A percentile compares a stretch with the other conserved stretches of the same genome.
Conservation (phyloP, 1,140 invertebrate species). For the Dryas iulia region DNA sequence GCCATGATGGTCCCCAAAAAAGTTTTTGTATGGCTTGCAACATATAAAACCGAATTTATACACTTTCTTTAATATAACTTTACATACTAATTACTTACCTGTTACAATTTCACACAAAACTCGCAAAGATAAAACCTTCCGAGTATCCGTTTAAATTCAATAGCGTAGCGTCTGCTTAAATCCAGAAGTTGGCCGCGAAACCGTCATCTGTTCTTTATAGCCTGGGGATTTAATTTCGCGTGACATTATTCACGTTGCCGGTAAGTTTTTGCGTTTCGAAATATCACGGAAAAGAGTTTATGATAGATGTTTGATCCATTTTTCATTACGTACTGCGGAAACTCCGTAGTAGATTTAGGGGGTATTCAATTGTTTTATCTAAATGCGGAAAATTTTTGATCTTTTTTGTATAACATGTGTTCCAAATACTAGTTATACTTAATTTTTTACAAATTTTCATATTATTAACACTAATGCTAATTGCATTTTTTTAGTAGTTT, state of each 20-base stretch:
- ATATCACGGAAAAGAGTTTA: slow-evolving; percentile 58
- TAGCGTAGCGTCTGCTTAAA: slow-evolving; percentile 16
- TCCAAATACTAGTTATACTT: no score
- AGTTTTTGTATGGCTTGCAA: no score
- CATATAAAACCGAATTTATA: no score
- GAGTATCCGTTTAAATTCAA: slow-evolving; percentile 23
- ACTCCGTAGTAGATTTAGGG: slow-evolving; percentile 10
- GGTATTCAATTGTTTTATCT: background rate
- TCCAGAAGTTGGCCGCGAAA: slow-evolving; percentile 40
- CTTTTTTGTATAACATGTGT: background rate
- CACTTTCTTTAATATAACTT: no score
- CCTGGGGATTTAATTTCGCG: slow-evolving; percentile 62
- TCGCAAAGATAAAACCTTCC: background rate
- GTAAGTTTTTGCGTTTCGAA: slow-evolving; percentile 60
- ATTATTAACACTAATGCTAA: no score
- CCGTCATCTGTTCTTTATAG: slow-evolving; percentile 71
- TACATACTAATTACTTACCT: no score
- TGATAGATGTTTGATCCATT: slow-evolving; percentile 68
- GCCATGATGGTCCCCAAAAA: no score
- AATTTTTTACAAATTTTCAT: no score
- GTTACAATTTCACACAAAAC: no score
- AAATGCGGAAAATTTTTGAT: background rate
- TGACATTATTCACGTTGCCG: slow-evolving; percentile 62
- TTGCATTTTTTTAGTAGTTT: no score
- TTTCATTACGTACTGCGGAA: slow-evolving; percentile 50